Percentiles rank a stretch among this genome's conserved stretches.
Conservation (phyloP, 2,888 invertebrate genomes). For the Stramonita haemastoma region DNA sequence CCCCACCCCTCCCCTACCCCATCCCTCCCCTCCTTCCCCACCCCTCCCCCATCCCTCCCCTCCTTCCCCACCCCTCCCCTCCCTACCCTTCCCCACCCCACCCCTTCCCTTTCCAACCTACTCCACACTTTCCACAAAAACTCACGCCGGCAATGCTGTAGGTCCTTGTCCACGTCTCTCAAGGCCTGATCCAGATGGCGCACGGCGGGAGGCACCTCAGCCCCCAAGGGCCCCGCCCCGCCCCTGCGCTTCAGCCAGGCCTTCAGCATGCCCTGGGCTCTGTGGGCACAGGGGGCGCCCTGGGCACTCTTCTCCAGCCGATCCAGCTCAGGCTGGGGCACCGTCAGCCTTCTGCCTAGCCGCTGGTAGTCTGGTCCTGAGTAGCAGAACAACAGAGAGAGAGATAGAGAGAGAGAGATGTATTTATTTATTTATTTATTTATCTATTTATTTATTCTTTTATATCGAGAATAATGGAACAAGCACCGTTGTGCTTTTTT, state of each 20-base stretch:
- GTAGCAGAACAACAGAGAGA: no score
- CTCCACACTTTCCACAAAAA: no score
- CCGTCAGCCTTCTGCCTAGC: slow-evolving; percentile 20
- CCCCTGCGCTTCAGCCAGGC: slow-evolving; percentile 8
- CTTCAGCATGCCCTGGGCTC: background rate
- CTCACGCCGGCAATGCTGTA: slow-evolving; percentile 37
- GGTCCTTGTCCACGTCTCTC: slow-evolving; percentile 34
- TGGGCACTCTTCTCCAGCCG: background rate
- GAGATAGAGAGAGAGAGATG: no score
- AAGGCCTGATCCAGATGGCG: background rate
- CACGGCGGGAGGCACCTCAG: background rate
- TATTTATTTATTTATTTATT: no score
- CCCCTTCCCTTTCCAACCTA: no score
- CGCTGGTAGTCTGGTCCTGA: slow-evolving; percentile 31
- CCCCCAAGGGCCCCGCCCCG: background rate
- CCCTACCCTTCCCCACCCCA: no score
- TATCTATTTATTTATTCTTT: no score
- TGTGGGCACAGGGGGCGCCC: background rate
- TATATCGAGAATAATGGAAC: no score
- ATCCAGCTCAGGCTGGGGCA: slow-evolving; percentile 11
- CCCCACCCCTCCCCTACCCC: background rate
- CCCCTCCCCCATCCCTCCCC: no score
- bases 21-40: no score
- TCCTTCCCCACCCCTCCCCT: no score
- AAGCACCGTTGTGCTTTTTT: no score